These are phyloP conservation scores for Trematomus loennbergii DNA, from an alignment of 2,113 vertebrate genomes.

Conservation along the genomic window DNA sequence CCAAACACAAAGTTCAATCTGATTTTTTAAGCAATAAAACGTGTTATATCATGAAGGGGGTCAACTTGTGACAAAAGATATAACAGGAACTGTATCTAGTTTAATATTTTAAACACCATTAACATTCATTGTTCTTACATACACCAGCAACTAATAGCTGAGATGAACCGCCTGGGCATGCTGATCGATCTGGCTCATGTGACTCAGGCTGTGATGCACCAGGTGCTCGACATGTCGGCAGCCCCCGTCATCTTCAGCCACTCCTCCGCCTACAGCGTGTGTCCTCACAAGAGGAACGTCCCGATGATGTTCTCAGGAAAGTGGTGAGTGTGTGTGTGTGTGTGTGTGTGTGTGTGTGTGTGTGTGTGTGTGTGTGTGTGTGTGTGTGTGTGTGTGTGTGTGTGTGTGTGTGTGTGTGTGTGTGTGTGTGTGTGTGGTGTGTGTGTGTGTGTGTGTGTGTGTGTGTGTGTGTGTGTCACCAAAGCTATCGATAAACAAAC, in stretches of 20 bases:
- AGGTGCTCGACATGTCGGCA: conserved; percentile 81
- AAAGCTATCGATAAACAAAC: too few relatives aligned
- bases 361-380: too few relatives aligned
- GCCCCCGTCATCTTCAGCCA: conserved; percentile 97
- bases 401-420: too few relatives aligned
- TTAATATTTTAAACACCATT: too few relatives aligned
- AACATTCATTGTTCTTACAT: not conserved
- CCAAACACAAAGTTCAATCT: too few relatives aligned
- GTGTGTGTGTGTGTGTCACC: too few relatives aligned
- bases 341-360: not conserved
- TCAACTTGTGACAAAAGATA: not conserved
- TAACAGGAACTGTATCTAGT: not conserved
- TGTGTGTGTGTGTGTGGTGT: too few relatives aligned
- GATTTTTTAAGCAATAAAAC: too few relatives aligned
- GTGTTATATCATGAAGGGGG: not conserved
- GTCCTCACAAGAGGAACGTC: conserved; percentile 87
- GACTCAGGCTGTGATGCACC: conserved; percentile 87
- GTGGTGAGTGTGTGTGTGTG: conserved; percentile 85
- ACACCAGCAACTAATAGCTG: conserved; percentile 85
- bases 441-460: too few relatives aligned
- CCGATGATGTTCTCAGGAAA: conserved; percentile 86
- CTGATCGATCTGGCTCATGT: conserved; percentile 93
- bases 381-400: too few relatives aligned
- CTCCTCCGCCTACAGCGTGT: conserved; percentile 89
- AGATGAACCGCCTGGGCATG: conserved; percentile 96